phyloP scores from a whole-genome alignment of 2,888 invertebrate genomes.

The Dryocosmus kuriphilus region DNA sequence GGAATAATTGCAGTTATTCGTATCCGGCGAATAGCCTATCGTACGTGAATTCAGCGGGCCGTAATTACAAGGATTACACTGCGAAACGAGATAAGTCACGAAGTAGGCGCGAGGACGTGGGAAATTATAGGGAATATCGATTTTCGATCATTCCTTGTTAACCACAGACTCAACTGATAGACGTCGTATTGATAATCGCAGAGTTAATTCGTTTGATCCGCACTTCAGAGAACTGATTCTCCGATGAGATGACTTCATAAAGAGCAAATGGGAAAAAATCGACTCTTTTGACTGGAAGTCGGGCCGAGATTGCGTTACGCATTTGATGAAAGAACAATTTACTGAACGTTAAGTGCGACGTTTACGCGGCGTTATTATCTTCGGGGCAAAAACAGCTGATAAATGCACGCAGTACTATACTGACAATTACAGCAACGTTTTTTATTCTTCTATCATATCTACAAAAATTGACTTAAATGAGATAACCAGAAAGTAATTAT shows the following conservation, averaged over 20 bases:
- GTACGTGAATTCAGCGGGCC: conserved; percentile 28
- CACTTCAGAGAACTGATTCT: conserved; percentile 28
- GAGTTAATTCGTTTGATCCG: conserved; percentile 27
- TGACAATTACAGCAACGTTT: conserved; percentile 10
- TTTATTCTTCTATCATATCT: background rate
- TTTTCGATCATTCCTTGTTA: conserved; percentile 22
- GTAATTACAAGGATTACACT: conserved; percentile 36
- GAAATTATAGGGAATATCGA: conserved; percentile 39
- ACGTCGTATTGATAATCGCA: conserved; percentile 17
- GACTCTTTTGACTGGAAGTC: conserved; percentile 16
- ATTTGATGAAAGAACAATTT: conserved; percentile 32
- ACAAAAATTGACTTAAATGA: background rate
- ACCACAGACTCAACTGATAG: background rate
- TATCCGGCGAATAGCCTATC: conserved; percentile 27
- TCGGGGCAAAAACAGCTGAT: too few relatives aligned
- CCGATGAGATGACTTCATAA: conserved; percentile 29
- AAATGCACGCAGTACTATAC: too few relatives aligned
- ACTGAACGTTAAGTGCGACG: conserved; percentile 27
- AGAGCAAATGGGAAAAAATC: conserved; percentile 8
- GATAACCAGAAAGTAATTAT: background rate
- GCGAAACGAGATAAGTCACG: conserved; percentile 38
- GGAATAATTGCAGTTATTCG: conserved; percentile 3
- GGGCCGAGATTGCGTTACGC: conserved; percentile 26
- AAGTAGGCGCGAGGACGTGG: conserved; percentile 25
- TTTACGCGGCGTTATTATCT: conserved; percentile 31